Evolutionary conservation across 2,797 vertebrate genomes (phyloP).

Genomic region (Coilia nasus): DNA sequence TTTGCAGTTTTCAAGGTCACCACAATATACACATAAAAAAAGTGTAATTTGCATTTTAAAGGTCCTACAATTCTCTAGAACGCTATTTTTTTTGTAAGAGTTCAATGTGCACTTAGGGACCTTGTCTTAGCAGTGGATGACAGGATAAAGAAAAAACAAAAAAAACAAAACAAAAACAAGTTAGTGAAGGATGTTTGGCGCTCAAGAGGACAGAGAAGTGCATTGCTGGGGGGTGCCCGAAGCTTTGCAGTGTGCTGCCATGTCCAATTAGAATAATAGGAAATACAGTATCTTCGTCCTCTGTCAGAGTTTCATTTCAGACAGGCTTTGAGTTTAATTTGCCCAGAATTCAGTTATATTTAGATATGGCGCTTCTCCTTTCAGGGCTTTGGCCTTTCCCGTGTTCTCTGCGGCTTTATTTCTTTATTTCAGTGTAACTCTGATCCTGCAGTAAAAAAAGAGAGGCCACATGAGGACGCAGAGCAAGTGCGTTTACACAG

Average conservation of each 20-base stretch:
- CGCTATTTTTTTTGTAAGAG: not conserved
- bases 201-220: not conserved
- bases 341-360: not conserved
- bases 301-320: not conserved
- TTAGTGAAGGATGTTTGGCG: not conserved
- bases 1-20: not conserved
- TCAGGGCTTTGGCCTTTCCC: not conserved
- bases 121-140: not conserved
- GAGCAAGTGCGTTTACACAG: not conserved
- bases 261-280: not conserved
- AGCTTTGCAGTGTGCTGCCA: not conserved
- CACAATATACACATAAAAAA: not conserved
- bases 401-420: not conserved
- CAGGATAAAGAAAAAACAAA: not conserved
- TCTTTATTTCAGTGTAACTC: not conserved
- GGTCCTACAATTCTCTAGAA: not conserved
- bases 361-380: not conserved
- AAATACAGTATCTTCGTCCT: not conserved
- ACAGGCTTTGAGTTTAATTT: constrained; percentile 36
- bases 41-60: not conserved
- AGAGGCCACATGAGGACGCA: not conserved
- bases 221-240: not conserved
- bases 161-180: not conserved
- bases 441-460: not conserved
- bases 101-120: not conserved